phyloP scores from a whole-genome alignment of 30 jellyfish, hydroid and myxozoan species.

The Hydra vulgaris region DNA sequence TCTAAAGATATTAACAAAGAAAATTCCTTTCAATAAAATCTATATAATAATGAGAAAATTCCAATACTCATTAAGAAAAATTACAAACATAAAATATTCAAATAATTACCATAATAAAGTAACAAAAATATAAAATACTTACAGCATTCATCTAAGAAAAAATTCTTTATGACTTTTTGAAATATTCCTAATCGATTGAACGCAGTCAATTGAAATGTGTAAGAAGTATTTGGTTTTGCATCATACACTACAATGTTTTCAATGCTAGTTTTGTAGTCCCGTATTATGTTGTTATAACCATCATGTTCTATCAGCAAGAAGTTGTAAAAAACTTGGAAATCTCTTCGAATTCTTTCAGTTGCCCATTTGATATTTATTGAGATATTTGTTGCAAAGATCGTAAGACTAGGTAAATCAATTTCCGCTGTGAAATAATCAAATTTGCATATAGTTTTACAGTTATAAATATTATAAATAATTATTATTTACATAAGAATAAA shows the following conservation, averaged over 20 bases:
- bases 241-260: neutral
- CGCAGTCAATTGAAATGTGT: neutral
- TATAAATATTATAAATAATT: no score
- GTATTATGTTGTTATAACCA: neutral
- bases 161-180: neutral
- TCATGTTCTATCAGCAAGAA: neutral
- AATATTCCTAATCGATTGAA: neutral
- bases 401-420: neutral
- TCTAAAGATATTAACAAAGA: no score
- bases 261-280: neutral
- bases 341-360: neutral
- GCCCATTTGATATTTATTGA: neutral
- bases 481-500: no score
- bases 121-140: no score
- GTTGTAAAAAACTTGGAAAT: neutral
- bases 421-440: neutral
- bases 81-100: no score
- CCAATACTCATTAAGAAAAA: no score
- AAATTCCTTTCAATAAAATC: no score
- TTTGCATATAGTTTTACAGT: no score
- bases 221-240: neutral
- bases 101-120: no score
- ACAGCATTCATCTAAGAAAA: neutral
- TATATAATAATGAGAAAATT: no score
- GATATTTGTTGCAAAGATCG: neutral